phyloP scores from a whole-genome alignment of 2,888 invertebrate genomes.

The Campoletis raptor region DNA sequence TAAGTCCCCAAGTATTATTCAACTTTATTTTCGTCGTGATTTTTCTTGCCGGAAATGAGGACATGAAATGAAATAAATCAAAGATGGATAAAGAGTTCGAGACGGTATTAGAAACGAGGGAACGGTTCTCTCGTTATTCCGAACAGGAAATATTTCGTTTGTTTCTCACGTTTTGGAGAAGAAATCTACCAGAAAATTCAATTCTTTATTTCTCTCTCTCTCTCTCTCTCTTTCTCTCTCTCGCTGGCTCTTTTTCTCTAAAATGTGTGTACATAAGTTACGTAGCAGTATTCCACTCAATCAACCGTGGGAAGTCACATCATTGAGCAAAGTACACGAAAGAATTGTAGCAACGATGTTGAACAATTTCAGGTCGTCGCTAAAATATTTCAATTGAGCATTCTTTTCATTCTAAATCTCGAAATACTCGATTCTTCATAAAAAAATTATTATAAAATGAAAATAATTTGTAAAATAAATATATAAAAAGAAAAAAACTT shows the following conservation, averaged over 20 bases:
- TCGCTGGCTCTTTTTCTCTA: not conserved
- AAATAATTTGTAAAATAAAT: not conserved
- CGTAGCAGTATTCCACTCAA: conserved; percentile 42
- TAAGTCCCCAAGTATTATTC: not conserved
- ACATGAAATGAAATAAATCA: conserved; percentile 16
- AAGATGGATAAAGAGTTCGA: not conserved
- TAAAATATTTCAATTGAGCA: conserved; percentile 11
- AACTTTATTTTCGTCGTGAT: not conserved
- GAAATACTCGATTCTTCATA: not conserved
- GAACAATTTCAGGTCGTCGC: not conserved
- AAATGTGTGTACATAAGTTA: conserved; percentile 16
- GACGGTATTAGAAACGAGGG: conserved; percentile 43
- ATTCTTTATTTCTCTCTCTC: not conserved
- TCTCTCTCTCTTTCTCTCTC: conserved; percentile 2
- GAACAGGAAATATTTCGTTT: conserved; percentile 55
- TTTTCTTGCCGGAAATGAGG: conserved; percentile 3
- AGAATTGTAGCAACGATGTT: not conserved
- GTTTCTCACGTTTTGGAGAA: conserved; percentile 54
- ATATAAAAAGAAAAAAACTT: no score
- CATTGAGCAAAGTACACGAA: conserved; percentile 61
- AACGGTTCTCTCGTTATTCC: conserved; percentile 54
- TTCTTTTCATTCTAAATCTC: not conserved
- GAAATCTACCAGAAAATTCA: conserved; percentile 31
- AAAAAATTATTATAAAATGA: not conserved
- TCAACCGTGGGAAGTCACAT: conserved; percentile 65